phyloP scores from a whole-genome alignment of 2,888 invertebrate species.

The Drosophila tanythrix region DNA sequence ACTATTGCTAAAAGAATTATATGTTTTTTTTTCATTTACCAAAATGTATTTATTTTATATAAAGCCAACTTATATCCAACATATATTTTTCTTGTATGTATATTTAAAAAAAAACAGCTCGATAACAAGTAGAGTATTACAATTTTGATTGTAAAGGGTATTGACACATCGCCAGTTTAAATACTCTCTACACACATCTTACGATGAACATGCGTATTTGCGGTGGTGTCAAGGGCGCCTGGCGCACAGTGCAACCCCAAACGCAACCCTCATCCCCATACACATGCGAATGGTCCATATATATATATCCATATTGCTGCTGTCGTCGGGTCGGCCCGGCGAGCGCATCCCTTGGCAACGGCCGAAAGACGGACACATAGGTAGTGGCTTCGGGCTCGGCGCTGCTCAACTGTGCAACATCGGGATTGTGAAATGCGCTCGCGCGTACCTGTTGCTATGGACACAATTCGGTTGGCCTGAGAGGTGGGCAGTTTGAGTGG shows the following conservation, averaged over 20 bases:
- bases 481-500: background rate
- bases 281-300: background rate
- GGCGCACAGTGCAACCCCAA: background rate
- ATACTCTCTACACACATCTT: background rate
- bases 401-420: background rate
- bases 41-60: too few species aligned
- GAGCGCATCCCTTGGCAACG: conserved; percentile 12
- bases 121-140: too few species aligned
- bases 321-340: background rate
- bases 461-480: conserved; percentile 29
- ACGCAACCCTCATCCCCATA: background rate
- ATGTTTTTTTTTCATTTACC: too few species aligned
- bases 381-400: conserved; percentile 39
- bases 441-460: conserved; percentile 59
- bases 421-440: conserved; percentile 3
- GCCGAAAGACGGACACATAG: conserved; percentile 45
- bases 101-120: too few species aligned
- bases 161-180: background rate
- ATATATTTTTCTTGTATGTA: too few species aligned
- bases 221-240: background rate
- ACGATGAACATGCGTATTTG: background rate
- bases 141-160: background rate
- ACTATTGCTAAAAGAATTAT: too few species aligned
- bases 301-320: conserved; percentile 18
- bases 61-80: too few species aligned